Evolutionary conservation across 2,797 vertebrate species (phyloP), one percentile per base, ranked within the genome.

Genomic region (Leptoclinus maculatus): DNA sequence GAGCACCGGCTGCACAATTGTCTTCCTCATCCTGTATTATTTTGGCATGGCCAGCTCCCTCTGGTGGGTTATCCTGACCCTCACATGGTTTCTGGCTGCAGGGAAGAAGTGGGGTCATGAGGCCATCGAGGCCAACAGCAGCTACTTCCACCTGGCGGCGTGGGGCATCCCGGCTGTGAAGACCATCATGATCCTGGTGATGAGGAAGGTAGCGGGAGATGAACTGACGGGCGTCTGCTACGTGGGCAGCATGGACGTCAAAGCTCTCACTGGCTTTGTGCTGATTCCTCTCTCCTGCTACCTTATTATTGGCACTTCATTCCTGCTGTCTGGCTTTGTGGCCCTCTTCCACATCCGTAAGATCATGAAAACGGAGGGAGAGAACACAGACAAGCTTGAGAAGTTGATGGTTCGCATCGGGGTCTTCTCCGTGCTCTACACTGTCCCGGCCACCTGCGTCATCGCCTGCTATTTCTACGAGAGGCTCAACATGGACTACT

Each of bases 81-180:
- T 99, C 68, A 98, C 98, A 0, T 99, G 98, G 98, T 99, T 99
- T 86, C 94, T 99, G 64, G 98, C 98, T 0, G 98, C 98, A 0
- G 98, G 98, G 29, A 98, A 97, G 89, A 99, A 99, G 89, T 99
- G 98, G 98, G 98, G 98, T 27, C 98, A 99, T 0, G 98, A 99
- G 90, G 98, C 98, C 34, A 99, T 99, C 4, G 98, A 99, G 79
- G 98, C 98, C 65, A 97, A 98, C 95, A 99, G 98, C 91, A 98
- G 97, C 94, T 99, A 99, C 92, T 99, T 99, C 84, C 98, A 99
- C 91, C 90, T 99, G 92, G 98, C 97, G 0, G 98, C 98, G 0
- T 99, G 98, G 98, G 98, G 97, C 78, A 95, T 99, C 78, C 98
- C 98, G 0, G 98, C 98, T 0, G 94, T 99, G 54, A 99, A 99